Evolutionary conservation across 1,140 invertebrate species (phyloP), one percentile per base, ranked within the genome.

Genomic region (Drosophila aff.): DNA sequence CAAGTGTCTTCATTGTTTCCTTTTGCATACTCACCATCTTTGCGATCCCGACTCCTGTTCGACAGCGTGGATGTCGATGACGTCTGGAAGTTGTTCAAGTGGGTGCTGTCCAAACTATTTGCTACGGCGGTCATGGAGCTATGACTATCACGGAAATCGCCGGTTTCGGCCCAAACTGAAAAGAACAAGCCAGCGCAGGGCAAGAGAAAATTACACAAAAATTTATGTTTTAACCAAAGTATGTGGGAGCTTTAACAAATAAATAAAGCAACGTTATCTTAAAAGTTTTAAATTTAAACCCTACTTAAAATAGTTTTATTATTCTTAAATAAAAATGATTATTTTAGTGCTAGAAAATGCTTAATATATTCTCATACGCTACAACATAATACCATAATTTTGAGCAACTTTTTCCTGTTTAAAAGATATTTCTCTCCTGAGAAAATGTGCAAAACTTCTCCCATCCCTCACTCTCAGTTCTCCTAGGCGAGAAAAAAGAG

Each of bases 131-230:
- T 94, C 91, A 96, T 93, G 79, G 95, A 94, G 92, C 94, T 95
- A 92, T 96, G 96, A 72, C 95, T 96, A 92, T 97, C 96, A 77
- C 96, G 94, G 93, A 97, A 97, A 94, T 97, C 96, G 68, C 96
- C 96, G 40, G 95, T 96, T 93, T 97, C 96, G 62, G 96, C 96
- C 96, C 96, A 97, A 93, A 97, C 96, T 97, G 94, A 81, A 95
- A 96, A 92, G 79, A 93, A 94, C 92, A 95, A 94, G 81, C 91
- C 91, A 92, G 91, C 87, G 86, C 92, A 93, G 93, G 81, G 82
- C 77, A 84, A 73, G 74, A 68, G 31, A 79, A 91, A 77, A 85
- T 81, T 91, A 92, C 80, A 89, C 83, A 90, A 87, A 92, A 84
- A 92, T 92, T 87, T 83, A 89, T 91, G 83, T 91, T 92, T 89